Evolutionary conservation across 2,797 vertebrate species (phyloP).

Genomic region (Anguilla obscura): DNA sequence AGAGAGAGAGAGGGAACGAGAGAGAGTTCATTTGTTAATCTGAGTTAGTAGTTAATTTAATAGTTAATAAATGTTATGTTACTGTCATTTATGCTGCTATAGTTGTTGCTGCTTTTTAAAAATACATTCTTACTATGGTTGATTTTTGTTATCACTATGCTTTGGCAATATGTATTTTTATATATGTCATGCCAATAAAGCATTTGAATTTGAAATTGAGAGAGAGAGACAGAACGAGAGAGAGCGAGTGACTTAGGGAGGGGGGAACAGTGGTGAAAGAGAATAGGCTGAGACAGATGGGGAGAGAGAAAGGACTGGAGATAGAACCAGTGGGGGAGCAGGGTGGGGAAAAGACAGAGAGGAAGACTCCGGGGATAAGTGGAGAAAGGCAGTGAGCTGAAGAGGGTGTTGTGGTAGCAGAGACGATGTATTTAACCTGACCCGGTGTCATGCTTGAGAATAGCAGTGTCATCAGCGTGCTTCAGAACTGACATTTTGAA

Average conservation of each 20-base stretch:
- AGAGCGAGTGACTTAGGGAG: not conserved
- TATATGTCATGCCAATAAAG: no score
- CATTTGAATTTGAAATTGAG: no score
- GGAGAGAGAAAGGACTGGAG: not conserved
- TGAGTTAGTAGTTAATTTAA: no score
- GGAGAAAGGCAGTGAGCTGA: not conserved
- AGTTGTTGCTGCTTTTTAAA: no score
- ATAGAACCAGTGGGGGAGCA: not conserved
- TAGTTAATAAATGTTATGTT: no score
- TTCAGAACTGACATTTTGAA: conserved; percentile 33
- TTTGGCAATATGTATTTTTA: no score
- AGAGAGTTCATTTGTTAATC: no score
- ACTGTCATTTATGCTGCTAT: no score
- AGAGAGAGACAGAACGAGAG: not conserved
- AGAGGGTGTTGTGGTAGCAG: not conserved
- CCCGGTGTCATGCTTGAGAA: not conserved
- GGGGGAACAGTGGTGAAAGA: not conserved
- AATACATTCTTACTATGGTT: no score
- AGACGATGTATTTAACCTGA: conserved; percentile 10
- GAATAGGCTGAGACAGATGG: not conserved
- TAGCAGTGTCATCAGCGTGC: conserved; percentile 31
- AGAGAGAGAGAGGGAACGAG: not conserved
- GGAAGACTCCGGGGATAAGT: not conserved
- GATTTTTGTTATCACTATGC: no score
- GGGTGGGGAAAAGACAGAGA: not conserved